These are phyloP conservation scores for Pogonophryne albipinna DNA, from an alignment of 2,797 vertebrate species.

Conservation along the genomic window DNA sequence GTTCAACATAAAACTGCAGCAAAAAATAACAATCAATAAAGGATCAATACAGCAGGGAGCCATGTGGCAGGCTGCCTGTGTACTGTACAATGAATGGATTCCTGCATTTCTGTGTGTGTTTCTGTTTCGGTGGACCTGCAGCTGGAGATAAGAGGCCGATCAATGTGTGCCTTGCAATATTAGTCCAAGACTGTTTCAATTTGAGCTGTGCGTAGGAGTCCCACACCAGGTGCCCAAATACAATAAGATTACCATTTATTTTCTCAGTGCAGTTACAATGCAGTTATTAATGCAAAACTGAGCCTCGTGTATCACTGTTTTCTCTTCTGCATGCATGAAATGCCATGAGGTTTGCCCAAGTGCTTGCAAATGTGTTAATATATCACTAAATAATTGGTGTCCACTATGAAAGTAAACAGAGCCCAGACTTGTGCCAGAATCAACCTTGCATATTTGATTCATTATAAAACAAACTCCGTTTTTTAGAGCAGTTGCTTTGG, in stretches of 20 bases:
- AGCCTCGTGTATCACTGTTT: slow-evolving; percentile 59
- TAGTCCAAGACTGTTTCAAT: slow-evolving; percentile 47
- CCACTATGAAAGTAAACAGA: slow-evolving; percentile 47
- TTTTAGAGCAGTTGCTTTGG: slow-evolving; percentile 29
- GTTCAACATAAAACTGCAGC: slow-evolving; percentile 13
- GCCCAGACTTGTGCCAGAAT: slow-evolving; percentile 32
- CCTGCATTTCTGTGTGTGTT: slow-evolving; percentile 15
- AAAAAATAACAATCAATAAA: slow-evolving; percentile 38
- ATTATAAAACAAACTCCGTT: slow-evolving; percentile 42
- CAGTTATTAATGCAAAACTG: slow-evolving; percentile 59
- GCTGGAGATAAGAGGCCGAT: slow-evolving; percentile 53
- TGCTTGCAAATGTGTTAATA: slow-evolving; percentile 62
- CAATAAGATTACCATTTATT: slow-evolving; percentile 66
- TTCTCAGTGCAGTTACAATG: slow-evolving; percentile 41
- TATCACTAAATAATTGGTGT: slow-evolving; percentile 57
- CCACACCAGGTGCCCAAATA: slow-evolving; percentile 46
- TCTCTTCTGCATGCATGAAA: slow-evolving; percentile 33
- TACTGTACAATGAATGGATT: slow-evolving; percentile 25
- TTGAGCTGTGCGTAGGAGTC: slow-evolving; percentile 48
- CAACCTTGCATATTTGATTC: slow-evolving; percentile 34
- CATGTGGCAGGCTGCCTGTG: slow-evolving; percentile 11
- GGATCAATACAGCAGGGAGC: slow-evolving; percentile 40
- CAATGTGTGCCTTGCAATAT: slow-evolving; percentile 35
- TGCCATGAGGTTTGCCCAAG: slow-evolving; percentile 46
- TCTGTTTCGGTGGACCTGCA: slow-evolving; percentile 35